Conservation (phyloP, 92 coral and sea anemone genomes). For the Heliopora coerulea region DNA sequence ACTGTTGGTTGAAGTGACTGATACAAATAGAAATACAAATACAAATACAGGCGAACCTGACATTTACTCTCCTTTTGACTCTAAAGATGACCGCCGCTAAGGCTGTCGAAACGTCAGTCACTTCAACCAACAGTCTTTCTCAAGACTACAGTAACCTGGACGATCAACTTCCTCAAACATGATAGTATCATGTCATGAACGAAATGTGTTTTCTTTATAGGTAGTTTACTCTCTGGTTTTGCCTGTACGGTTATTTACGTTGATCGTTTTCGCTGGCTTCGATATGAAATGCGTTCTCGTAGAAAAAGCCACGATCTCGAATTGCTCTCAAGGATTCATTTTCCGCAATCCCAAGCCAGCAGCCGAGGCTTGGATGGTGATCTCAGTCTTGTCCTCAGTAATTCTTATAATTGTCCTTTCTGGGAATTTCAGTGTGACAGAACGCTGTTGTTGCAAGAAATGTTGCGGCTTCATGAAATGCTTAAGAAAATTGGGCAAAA, state of each 20-base stretch:
- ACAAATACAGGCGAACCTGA: no score
- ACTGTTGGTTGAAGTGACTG: no score
- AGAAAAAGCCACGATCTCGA: constrained; percentile 6
- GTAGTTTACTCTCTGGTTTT: constrained; percentile 14
- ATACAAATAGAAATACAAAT: no score
- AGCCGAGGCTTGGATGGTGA: background rate
- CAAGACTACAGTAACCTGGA: no score
- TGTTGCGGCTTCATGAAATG: no score
- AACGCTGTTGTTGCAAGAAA: background rate
- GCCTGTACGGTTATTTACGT: constrained; percentile 6
- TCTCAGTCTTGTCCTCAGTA: background rate
- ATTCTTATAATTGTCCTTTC: constrained; percentile 2
- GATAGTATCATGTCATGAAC: no score
- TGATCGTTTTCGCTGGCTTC: constrained; percentile 15
- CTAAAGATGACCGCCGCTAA: no score
- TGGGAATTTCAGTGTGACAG: background rate
- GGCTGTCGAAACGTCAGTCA: no score
- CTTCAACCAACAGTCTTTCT: no score
- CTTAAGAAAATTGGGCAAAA: background rate
- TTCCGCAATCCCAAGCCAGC: background rate
- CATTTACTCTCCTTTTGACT: no score
- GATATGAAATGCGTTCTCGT: constrained; percentile 13
- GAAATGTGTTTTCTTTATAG: no score
- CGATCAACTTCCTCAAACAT: no score
- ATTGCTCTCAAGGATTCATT: constrained; percentile 25